Conservation (phyloP, 1,140 invertebrate species). For the Conus ventricosus region DNA sequence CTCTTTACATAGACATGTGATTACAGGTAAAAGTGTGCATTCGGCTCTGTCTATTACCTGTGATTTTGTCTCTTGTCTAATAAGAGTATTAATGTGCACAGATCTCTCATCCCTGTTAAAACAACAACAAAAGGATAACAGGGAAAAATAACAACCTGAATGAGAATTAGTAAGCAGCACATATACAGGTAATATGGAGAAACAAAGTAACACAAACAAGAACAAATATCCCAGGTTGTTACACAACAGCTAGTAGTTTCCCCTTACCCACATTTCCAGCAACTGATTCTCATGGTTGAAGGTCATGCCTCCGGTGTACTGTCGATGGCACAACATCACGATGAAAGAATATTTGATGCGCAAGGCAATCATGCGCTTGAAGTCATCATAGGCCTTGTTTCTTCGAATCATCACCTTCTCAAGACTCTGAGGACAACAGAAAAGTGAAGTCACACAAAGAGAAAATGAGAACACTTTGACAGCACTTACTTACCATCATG, state of each 20-base stretch:
- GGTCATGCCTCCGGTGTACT: slow-evolving; percentile 70
- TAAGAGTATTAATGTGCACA: too few relatives aligned
- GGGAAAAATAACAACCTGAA: neutral
- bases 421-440: slow-evolving; percentile 4
- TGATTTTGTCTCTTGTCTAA: too few relatives aligned
- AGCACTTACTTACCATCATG: slow-evolving; percentile 11
- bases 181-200: too few relatives aligned
- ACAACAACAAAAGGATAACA: too few relatives aligned
- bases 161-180: too few relatives aligned
- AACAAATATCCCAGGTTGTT: neutral
- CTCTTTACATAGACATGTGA: too few relatives aligned
- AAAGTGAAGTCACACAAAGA: neutral
- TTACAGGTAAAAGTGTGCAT: too few relatives aligned
- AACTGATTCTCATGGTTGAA: slow-evolving; percentile 72
- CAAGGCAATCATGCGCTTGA: slow-evolving; percentile 64
- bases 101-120: too few relatives aligned
- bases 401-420: slow-evolving; percentile 62
- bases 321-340: slow-evolving; percentile 65
- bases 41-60: too few relatives aligned
- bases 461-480: neutral
- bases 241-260: slow-evolving; percentile 8
- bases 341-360: slow-evolving; percentile 70
- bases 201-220: neutral
- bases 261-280: slow-evolving; percentile 68
- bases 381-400: slow-evolving; percentile 61